A percentile compares a stretch with the other conserved stretches of the same genome.
Evolutionary conservation across 2,797 vertebrate species (phyloP).

Genomic region (Meriones psammophilus): DNA sequence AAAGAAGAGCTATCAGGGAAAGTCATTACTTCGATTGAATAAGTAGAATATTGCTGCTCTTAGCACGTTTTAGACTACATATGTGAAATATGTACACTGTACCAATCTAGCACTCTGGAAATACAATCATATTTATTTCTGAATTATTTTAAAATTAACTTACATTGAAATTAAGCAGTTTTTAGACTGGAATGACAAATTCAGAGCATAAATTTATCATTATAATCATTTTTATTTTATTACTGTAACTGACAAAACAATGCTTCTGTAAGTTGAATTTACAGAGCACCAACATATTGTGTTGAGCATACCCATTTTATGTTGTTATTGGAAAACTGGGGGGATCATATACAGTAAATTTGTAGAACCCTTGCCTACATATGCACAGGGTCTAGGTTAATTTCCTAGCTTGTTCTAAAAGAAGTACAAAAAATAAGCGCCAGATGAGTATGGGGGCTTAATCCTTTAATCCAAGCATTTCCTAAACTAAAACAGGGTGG

Average conservation of each 20-base stretch:
- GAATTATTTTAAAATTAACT: constrained; percentile 20
- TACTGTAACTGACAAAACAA: not conserved
- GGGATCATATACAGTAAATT: not conserved
- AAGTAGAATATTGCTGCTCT: constrained; percentile 26
- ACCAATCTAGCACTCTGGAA: not conserved
- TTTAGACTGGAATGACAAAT: not conserved
- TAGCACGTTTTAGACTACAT: constrained; percentile 63
- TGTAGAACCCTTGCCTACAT: not conserved
- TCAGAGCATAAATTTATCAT: not conserved
- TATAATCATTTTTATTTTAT: constrained; percentile 27
- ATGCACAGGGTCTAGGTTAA: not conserved
- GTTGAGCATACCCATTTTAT: not conserved
- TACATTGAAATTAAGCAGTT: constrained; percentile 38
- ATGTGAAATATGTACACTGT: constrained; percentile 43
- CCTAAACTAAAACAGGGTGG: no score
- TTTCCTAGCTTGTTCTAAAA: no score
- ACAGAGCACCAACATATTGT: not conserved
- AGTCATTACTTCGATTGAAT: constrained; percentile 35
- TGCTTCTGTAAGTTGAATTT: constrained; percentile 20
- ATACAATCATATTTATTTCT: constrained; percentile 46
- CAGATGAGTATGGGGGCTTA: not conserved
- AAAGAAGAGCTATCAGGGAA: constrained; percentile 57
- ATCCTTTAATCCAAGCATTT: not conserved
- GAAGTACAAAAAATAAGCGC: not conserved
- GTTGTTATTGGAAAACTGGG: not conserved